phyloP scores from a whole-genome alignment of 2,113 vertebrate species.

The Patagioenas fasciata region DNA sequence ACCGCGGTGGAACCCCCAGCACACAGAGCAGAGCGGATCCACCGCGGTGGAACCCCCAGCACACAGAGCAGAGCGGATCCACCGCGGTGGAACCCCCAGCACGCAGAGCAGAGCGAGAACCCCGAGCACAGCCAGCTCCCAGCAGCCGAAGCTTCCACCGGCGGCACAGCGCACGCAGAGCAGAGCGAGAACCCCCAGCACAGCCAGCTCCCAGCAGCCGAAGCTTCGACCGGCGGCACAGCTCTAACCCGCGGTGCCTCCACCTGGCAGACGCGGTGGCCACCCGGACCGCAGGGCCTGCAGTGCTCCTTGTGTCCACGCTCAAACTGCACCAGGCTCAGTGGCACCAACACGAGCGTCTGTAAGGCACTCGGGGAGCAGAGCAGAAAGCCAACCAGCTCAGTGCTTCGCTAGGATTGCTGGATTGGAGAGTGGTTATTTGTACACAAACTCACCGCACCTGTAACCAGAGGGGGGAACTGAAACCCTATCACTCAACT shows the following conservation, averaged over 20 bases:
- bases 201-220: neutral
- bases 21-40: no score
- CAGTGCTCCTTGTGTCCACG: neutral
- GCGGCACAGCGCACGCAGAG: no score
- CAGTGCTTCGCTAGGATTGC: neutral
- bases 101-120: no score
- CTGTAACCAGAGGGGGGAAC: neutral
- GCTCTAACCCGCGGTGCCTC: neutral
- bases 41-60: no score
- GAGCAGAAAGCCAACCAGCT: neutral
- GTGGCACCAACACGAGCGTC: neutral
- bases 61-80: no score
- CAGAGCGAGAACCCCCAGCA: neutral
- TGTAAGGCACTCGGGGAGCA: neutral
- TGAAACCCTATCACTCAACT: neutral
- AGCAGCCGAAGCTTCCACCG: no score
- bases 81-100: no score
- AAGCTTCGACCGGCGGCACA: neutral
- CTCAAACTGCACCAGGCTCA: neutral
- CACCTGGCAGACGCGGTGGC: neutral
- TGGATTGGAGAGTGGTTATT: neutral
- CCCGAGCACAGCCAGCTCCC: no score
- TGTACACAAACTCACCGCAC: neutral
- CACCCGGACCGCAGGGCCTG: neutral
- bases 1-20: no score